Base-by-base conservation (phyloP, 2,888 invertebrate species). In the Hedya salicella region DNA sequence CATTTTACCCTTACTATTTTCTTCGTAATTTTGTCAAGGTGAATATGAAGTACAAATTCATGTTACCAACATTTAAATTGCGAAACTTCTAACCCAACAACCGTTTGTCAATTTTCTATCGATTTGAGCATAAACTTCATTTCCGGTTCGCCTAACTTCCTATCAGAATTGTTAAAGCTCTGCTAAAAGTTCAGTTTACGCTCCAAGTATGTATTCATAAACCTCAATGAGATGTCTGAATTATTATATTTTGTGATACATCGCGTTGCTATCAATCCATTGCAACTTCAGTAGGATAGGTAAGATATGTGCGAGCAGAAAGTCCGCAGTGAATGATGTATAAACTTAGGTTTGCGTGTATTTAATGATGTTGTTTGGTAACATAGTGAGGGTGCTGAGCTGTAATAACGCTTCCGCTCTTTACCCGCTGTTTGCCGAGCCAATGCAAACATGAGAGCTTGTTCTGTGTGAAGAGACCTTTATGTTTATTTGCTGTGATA, bases 341-440 rank as follows among this genome's bases (percentile, higher is more conserved):
- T 59, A n/a, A 32, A 36, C 49, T 13, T 25, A 68, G 30, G 16
- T 57, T 52, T 13, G 52, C 63, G 17, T 11, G 25, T 40, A 54
- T 66, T 48, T 61, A 54, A 61, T 65, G 39, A 53, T 42, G 62
- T 69, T 62, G 68, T 65, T 62, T 60, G 19, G 46, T 39, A 9
- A 62, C 56, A 48, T 75, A 75, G 83, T 82, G 71, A 14, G 62
- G 46, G 72, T 66, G 69, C 75, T 73, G 82, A 84, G 82, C 83
- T 83, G 85, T 88, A 86, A 87, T 88, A 88, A 86, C 78, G 83
- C 88, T 88, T 88, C 85, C 88, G 86, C 87, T 88, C 82, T 88
- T 89, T 88, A 85, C 83, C 81, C 76, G 78, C 83, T 88, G 84
- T 89, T 88, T 88, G 83, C 83, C 78, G 76, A 84, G 80, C 80